phyloP scores from a whole-genome alignment of 2,113 vertebrate genomes.

The Lipophrys pholis region DNA sequence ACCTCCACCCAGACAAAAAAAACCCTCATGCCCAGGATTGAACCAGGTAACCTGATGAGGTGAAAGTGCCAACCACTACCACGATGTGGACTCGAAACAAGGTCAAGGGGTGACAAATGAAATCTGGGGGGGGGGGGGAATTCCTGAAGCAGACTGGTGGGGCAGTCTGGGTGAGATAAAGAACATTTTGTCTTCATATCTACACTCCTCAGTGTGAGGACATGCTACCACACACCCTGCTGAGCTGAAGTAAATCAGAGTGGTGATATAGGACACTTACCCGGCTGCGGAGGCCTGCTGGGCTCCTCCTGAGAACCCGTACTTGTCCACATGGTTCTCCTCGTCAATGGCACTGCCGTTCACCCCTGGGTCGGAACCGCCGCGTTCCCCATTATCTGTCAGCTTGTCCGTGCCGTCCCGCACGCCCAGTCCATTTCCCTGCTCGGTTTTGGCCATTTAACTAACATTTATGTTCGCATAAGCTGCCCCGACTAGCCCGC shows the following conservation, averaged over 20 bases:
- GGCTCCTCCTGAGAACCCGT: constrained; percentile 91
- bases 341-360: constrained; percentile 80
- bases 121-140: too few relatives aligned
- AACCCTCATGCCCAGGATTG: too few relatives aligned
- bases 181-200: too few relatives aligned
- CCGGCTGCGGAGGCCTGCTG: constrained; percentile 81
- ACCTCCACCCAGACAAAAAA: too few relatives aligned
- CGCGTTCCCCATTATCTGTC: constrained; percentile 62
- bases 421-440: constrained; percentile 81
- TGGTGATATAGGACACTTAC: constrained; percentile 73
- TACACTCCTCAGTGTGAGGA: too few relatives aligned
- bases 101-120: background rate
- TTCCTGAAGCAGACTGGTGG: too few relatives aligned
- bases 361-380: constrained; percentile 80
- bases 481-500: background rate
- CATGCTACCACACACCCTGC: too few relatives aligned
- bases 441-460: constrained; percentile 76
- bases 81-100: background rate
- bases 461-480: constrained; percentile 38
- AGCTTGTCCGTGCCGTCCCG: constrained; percentile 81
- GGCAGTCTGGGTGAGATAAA: too few relatives aligned
- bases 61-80: background rate
- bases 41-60: too few relatives aligned
- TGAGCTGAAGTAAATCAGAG: too few relatives aligned
- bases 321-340: constrained; percentile 89